Evolutionary conservation across 2,797 vertebrate species (phyloP), one percentile per base, ranked within the genome.

Genomic region (Diplodus puntazzo): DNA sequence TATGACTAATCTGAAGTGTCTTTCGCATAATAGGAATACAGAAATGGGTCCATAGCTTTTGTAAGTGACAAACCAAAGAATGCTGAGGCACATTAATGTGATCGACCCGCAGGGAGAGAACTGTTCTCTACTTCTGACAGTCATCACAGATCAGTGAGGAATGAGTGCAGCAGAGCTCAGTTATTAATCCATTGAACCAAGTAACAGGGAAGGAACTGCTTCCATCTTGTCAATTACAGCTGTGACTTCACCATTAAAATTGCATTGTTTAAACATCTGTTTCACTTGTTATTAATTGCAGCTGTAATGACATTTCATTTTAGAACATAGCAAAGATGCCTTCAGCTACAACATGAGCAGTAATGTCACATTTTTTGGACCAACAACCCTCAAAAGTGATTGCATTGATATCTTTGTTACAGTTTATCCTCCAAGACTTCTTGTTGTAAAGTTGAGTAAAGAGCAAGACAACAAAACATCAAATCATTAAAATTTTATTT

Each of bases 401-500:
- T 34, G 34, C 34, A 34, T 9, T 34, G 12, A 45, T 13, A 53
- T 43, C 1, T 16, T 12, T 20, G 50, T 21, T 49, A 20, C 5
- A 18, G 3, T 20, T 69, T 13, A 42, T 30, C n/a, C 12, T 54
- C 13, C 9, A 25, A 2, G 5, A 58, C 4, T 42, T 63, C 0
- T 50, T 66, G 54, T 21, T 57, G 12, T 27, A 16, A 57, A 57
- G 10, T 9, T 27, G 1, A 79, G 17, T 57, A 75, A 84, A 84
- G 5, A 34, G 34, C 6, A 4, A 0, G 9, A 46, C 27, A 73
- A 43, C 1, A 39, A 80, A 72, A 64, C 43, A 73, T 92, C 30
- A 85, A 92, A 92, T 86, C 63, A 66, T 84, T 91, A 94, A 94
- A 94, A 91, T 82, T 94, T 94, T 95, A 93, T 95, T 95, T 92